Evolutionary conservation across 2,888 invertebrate genomes (phyloP).

Genomic region (Leptinotarsa peninsularis): DNA sequence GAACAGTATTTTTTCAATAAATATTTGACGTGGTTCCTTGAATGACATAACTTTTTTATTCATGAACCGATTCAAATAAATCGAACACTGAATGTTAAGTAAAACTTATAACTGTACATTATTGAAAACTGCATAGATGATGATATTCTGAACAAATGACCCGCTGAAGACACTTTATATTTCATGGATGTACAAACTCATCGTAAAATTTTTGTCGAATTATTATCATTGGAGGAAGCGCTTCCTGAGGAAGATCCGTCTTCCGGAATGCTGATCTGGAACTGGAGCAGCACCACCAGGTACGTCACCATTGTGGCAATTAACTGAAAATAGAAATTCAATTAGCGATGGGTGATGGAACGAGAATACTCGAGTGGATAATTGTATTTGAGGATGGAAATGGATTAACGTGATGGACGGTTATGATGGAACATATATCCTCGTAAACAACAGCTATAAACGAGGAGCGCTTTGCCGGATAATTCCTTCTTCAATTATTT

Average conservation of each 20-base stretch:
- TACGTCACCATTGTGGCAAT: constrained; percentile 83
- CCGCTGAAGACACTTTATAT: too few relatives aligned
- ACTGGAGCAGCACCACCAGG: constrained; percentile 78
- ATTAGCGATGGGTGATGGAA: constrained; percentile 7
- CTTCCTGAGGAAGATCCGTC: constrained; percentile 54
- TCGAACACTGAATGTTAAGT: too few relatives aligned
- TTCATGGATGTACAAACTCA: background rate
- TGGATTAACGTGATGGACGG: background rate
- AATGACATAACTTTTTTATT: too few relatives aligned
- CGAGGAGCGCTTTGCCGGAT: background rate
- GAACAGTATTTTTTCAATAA: too few relatives aligned
- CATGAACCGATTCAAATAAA: too few relatives aligned
- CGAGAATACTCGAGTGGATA: background rate
- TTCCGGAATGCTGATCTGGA: constrained; percentile 82
- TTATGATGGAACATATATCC: background rate
- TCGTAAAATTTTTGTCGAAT: background rate
- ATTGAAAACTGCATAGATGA: too few relatives aligned
- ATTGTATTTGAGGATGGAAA: constrained; percentile 12
- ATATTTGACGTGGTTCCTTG: too few relatives aligned
- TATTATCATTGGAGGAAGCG: background rate
- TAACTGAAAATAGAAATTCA: constrained; percentile 66
- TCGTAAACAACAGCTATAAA: background rate
- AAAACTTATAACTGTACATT: too few relatives aligned
- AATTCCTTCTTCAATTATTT: background rate
- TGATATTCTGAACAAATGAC: too few relatives aligned